These are phyloP conservation scores for Numenius arquata DNA, from an alignment of 2,113 vertebrate genomes.

Conservation along the genomic window DNA sequence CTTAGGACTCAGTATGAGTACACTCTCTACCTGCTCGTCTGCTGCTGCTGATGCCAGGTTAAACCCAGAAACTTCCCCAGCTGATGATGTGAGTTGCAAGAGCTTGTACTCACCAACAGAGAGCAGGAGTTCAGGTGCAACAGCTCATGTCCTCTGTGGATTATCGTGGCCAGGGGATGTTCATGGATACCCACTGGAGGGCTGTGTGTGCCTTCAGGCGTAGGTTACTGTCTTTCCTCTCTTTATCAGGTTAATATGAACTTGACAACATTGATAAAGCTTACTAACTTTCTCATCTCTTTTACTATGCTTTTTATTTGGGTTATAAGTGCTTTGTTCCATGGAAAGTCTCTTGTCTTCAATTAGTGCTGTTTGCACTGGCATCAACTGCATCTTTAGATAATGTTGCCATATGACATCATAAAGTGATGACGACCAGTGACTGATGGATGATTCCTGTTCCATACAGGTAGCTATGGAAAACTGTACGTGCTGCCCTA, in stretches of 20 bases:
- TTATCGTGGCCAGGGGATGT: accelerated
- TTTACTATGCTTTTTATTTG: not conserved
- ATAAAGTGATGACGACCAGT: not conserved
- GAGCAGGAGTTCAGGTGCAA: not conserved
- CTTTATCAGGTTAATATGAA: not conserved
- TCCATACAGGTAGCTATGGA: not conserved
- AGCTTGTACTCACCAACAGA: not conserved
- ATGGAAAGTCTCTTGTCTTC: not conserved
- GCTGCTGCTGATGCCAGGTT: not conserved
- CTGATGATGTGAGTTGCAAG: not conserved
- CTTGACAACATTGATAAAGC: not conserved
- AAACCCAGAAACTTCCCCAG: not conserved
- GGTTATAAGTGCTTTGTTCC: not conserved
- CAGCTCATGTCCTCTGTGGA: not conserved
- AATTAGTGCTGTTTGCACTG: not conserved
- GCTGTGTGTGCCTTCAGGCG: not conserved
- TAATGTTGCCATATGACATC: not conserved
- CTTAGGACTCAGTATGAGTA: not conserved
- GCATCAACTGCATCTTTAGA: not conserved
- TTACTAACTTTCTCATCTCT: not conserved
- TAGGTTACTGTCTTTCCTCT: not conserved
- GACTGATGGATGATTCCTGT: not conserved
- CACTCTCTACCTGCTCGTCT: not conserved
- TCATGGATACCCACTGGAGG: not conserved
- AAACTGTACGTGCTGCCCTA: not conserved